phyloP scores from a whole-genome alignment of 2,888 invertebrate genomes.

The Trichopoda pennipes region DNA sequence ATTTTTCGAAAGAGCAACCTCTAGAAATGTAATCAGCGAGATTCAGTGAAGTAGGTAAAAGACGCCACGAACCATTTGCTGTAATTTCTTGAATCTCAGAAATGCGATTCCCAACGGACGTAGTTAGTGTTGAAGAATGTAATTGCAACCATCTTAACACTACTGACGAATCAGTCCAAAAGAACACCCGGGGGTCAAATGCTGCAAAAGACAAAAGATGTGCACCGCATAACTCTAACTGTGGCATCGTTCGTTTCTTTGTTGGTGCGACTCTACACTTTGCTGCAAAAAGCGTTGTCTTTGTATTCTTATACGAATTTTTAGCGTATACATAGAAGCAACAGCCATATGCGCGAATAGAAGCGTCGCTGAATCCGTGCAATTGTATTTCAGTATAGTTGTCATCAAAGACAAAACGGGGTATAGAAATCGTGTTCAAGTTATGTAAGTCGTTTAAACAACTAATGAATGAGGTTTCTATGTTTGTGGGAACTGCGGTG shows the following conservation, averaged over 20 bases:
- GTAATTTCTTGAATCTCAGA: constrained; percentile 48
- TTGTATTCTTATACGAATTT: constrained; percentile 2
- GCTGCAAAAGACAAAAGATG: constrained; percentile 10
- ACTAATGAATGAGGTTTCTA: neutral
- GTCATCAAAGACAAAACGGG: constrained; percentile 8
- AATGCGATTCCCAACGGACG: neutral
- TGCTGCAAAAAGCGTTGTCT: constrained; percentile 1
- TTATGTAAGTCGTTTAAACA: neutral
- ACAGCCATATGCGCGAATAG: constrained; percentile 19
- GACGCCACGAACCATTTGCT: constrained; percentile 39
- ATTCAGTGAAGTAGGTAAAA: constrained; percentile 48
- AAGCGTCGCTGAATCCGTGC: constrained; percentile 22
- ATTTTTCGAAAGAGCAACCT: constrained; percentile 42
- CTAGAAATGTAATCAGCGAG: constrained; percentile 57
- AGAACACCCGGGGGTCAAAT: constrained; percentile 2
- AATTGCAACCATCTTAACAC: constrained; percentile 31
- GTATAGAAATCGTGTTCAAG: constrained; percentile 2
- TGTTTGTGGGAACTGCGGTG: constrained; percentile 1
- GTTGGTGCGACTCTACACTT: constrained; percentile 30
- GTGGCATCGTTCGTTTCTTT: constrained; percentile 28
- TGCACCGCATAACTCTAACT: constrained; percentile 27
- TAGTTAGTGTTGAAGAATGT: constrained; percentile 42
- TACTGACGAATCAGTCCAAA: constrained; percentile 40
- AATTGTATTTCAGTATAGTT: constrained; percentile 21
- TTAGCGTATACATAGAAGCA: constrained; percentile 18